Evolutionary conservation across 2,113 vertebrate genomes (phyloP).

Genomic region (Gorsachius goisagi): DNA sequence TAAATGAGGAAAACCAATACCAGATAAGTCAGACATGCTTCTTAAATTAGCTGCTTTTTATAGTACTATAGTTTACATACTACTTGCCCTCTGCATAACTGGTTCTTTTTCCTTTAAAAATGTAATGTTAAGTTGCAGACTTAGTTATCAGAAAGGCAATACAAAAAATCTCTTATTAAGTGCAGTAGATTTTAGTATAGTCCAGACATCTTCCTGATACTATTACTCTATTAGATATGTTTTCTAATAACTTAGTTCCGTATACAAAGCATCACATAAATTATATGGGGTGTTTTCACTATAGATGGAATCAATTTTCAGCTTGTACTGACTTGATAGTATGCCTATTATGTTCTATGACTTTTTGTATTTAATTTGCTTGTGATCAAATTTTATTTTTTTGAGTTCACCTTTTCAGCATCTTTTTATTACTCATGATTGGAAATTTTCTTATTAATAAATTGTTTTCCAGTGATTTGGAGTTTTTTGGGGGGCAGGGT

Average conservation of each 20-base stretch:
- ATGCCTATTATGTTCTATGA: neutral
- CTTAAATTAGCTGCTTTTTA: neutral
- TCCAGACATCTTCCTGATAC: neutral
- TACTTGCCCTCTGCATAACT: neutral
- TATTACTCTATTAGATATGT: neutral
- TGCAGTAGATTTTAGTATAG: neutral
- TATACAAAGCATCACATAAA: neutral
- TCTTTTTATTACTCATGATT: neutral
- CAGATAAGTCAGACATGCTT: rapidly evolving
- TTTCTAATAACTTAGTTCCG: neutral
- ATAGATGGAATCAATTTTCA: neutral
- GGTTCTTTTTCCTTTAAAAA: neutral
- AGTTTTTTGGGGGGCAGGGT: rapidly evolving
- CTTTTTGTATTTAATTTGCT: neutral
- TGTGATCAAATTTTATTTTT: neutral
- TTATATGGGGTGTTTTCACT: neutral
- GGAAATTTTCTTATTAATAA: neutral
- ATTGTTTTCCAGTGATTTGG: neutral
- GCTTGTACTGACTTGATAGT: neutral
- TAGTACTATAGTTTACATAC: neutral
- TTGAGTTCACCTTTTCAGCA: neutral
- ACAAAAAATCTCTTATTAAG: neutral
- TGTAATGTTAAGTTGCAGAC: neutral
- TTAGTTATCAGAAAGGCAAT: neutral
- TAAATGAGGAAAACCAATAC: neutral